Percentiles rank a stretch among this genome's conserved stretches.
These are phyloP conservation scores for Caloenas nicobarica DNA, from an alignment of 2,113 vertebrate genomes.

Conservation along the genomic window DNA sequence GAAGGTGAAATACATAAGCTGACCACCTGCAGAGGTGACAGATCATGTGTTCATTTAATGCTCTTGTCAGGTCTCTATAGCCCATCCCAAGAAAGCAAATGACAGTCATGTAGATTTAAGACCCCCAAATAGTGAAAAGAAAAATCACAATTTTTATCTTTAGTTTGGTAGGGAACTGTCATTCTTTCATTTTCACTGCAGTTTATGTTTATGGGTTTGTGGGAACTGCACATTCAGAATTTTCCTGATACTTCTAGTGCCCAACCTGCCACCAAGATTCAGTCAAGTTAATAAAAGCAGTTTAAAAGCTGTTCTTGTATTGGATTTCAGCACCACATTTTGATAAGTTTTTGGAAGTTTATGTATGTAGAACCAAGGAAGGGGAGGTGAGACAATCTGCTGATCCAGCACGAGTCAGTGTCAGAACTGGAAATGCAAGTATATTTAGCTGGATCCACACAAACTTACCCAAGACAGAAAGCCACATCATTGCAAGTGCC, in stretches of 20 bases:
- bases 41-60: rapidly evolving
- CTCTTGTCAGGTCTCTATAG: neutral
- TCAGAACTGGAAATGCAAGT: neutral
- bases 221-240: neutral
- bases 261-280: neutral
- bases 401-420: neutral
- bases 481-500: neutral
- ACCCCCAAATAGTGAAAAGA: neutral
- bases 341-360: neutral
- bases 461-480: neutral
- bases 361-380: neutral
- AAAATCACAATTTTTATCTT: neutral
- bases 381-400: neutral
- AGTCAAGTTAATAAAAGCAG: neutral
- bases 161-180: neutral
- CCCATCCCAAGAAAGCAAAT: neutral
- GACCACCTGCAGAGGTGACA: neutral
- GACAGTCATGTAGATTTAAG: neutral
- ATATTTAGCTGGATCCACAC: neutral
- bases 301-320: neutral
- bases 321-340: neutral
- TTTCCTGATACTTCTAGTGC: neutral
- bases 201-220: neutral
- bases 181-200: neutral
- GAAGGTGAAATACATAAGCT: neutral